A percentile compares a stretch with the other conserved stretches of the same genome.
Conservation (phyloP, 2,113 vertebrate species). For the Salvelinus fontinalis region DNA sequence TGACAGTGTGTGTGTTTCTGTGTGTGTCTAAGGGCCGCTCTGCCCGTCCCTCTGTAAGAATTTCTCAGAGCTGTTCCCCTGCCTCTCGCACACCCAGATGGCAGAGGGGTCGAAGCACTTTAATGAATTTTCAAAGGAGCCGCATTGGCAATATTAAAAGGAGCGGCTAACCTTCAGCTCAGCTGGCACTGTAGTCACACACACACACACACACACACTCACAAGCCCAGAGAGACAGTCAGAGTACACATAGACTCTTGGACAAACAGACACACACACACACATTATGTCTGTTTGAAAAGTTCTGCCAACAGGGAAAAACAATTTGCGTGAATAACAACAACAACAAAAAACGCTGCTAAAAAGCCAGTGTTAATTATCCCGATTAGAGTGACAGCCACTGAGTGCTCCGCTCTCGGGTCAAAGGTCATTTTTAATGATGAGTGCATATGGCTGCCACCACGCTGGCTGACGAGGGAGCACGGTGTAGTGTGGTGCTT, state of each 20-base stretch:
- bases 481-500: conserved; percentile 31
- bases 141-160: conserved; percentile 70
- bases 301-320: neutral
- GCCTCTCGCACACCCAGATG: conserved; percentile 60
- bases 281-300: neutral
- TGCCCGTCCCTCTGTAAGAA: conserved; percentile 53
- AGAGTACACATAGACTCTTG: neutral
- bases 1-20: conserved; percentile 10
- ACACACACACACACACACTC: conserved; percentile 10
- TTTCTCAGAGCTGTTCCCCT: conserved; percentile 61
- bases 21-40: conserved; percentile 9
- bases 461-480: conserved; percentile 52
- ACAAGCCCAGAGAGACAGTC: neutral
- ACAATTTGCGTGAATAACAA: conserved; percentile 6
- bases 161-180: conserved; percentile 60
- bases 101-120: conserved; percentile 65
- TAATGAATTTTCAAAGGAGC: conserved; percentile 74
- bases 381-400: conserved; percentile 51
- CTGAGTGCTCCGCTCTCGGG: conserved; percentile 31
- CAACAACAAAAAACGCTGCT: conserved; percentile 2
- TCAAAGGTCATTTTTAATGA: conserved; percentile 71
- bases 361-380: conserved; percentile 46
- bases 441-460: conserved; percentile 66
- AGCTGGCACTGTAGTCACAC: conserved; percentile 47
- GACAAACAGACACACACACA: neutral